A percentile compares a stretch with the other conserved stretches of the same genome.
Conservation (phyloP, 2,113 vertebrate genomes). For the Tricholaema leucomelas region DNA sequence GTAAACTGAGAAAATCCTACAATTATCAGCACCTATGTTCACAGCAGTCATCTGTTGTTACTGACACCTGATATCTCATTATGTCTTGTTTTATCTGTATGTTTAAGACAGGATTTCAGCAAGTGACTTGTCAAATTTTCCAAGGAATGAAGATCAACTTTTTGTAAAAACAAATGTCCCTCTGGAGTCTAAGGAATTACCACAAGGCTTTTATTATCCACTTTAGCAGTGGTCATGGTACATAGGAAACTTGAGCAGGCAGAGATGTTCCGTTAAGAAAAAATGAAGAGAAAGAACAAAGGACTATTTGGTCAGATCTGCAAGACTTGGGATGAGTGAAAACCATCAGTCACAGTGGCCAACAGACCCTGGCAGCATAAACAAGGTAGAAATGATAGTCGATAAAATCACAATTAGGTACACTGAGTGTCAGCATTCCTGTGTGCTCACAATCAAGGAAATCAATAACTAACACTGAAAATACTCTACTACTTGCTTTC, state of each 20-base stretch:
- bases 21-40: neutral
- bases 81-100: neutral
- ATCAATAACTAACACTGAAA: slow-evolving; percentile 68
- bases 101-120: neutral
- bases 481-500: slow-evolving; percentile 51
- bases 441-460: slow-evolving; percentile 64
- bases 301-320: neutral
- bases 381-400: slow-evolving; percentile 75
- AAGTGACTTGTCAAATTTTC: neutral
- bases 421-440: slow-evolving; percentile 53
- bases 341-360: slow-evolving; percentile 62
- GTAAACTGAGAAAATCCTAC: neutral
- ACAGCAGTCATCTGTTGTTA: neutral
- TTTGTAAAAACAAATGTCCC: neutral
- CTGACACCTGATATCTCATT: neutral
- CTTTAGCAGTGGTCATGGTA: neutral
- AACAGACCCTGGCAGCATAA: slow-evolving; percentile 66
- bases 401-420: slow-evolving; percentile 75
- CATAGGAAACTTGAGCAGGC: neutral
- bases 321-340: slow-evolving; percentile 56
- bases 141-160: neutral
- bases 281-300: neutral
- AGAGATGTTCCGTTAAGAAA: neutral
- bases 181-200: neutral
- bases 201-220: neutral